phyloP scores from a whole-genome alignment of 2,888 invertebrate genomes.

The Tipula unca region DNA sequence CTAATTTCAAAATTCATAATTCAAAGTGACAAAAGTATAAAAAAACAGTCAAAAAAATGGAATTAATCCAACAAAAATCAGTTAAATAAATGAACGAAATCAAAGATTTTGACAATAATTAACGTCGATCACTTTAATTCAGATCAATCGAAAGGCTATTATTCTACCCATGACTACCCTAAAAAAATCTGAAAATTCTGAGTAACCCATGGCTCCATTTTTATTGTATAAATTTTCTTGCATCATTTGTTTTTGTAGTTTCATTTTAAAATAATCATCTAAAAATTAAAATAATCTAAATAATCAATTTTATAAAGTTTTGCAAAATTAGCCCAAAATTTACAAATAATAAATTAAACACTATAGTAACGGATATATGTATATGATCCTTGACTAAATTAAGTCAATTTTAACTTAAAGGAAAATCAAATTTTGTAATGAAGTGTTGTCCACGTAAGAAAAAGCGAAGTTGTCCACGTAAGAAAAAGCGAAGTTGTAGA shows the following conservation, averaged over 20 bases:
- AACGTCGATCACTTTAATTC: too few relatives aligned
- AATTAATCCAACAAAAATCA: too few relatives aligned
- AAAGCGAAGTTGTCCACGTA: neutral
- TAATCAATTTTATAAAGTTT: neutral
- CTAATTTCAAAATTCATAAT: too few relatives aligned
- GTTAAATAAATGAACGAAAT: too few relatives aligned
- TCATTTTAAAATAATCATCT: neutral
- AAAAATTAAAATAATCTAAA: too few relatives aligned
- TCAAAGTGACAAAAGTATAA: too few relatives aligned
- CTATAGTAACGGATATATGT: neutral
- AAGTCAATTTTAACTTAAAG: neutral
- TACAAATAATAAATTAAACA: neutral
- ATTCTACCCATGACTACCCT: neutral
- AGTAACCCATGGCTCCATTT: neutral
- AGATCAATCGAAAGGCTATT: too few relatives aligned
- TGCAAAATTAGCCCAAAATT: neutral
- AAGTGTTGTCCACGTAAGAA: neutral
- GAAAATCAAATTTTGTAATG: neutral
- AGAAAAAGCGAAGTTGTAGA: neutral
- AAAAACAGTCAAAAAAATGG: too few relatives aligned
- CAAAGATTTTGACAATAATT: too few relatives aligned
- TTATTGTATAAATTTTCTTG: neutral
- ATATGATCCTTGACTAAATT: too few relatives aligned
- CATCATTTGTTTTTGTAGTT: neutral
- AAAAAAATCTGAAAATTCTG: neutral